These are phyloP conservation scores for Heliconius erato DNA, from an alignment of 2,888 invertebrate species.

Conservation along the genomic window DNA sequence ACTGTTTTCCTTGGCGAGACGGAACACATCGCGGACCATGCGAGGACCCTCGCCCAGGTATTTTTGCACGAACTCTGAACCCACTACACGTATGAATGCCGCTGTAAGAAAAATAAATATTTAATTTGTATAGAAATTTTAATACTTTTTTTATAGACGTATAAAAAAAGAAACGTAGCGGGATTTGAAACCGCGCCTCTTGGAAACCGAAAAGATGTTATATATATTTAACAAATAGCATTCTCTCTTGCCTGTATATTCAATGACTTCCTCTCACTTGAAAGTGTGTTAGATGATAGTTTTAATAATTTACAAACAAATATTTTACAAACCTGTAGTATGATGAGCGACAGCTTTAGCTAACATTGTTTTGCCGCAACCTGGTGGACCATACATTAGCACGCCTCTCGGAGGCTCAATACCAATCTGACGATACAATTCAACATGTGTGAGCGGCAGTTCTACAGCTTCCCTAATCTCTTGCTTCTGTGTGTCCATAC, in stretches of 20 bases:
- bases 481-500: conserved; percentile 99
- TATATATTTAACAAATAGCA: too few relatives aligned
- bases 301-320: too few relatives aligned
- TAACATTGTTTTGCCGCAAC: conserved; percentile 99
- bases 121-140: not conserved
- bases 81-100: conserved; percentile 99
- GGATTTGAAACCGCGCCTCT: too few relatives aligned
- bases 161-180: too few relatives aligned
- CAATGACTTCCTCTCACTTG: too few relatives aligned
- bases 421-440: conserved; percentile 99
- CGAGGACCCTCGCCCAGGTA: conserved; percentile 99
- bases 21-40: conserved; percentile 99
- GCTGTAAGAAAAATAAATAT: conserved; percentile 81
- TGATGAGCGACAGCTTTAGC: conserved; percentile 99
- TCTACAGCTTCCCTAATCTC: conserved; percentile 99
- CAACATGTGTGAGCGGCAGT: conserved; percentile 98
- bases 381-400: conserved; percentile 99
- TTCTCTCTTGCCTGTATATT: too few relatives aligned
- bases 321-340: conserved; percentile 93
- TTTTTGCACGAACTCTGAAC: conserved; percentile 99
- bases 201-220: too few relatives aligned
- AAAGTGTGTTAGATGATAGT: too few relatives aligned
- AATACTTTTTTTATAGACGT: too few relatives aligned
- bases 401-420: conserved; percentile 99
- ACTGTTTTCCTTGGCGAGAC: conserved; percentile 99